phyloP scores from a whole-genome alignment of 2,797 vertebrate genomes.

The Masticophis lateralis region DNA sequence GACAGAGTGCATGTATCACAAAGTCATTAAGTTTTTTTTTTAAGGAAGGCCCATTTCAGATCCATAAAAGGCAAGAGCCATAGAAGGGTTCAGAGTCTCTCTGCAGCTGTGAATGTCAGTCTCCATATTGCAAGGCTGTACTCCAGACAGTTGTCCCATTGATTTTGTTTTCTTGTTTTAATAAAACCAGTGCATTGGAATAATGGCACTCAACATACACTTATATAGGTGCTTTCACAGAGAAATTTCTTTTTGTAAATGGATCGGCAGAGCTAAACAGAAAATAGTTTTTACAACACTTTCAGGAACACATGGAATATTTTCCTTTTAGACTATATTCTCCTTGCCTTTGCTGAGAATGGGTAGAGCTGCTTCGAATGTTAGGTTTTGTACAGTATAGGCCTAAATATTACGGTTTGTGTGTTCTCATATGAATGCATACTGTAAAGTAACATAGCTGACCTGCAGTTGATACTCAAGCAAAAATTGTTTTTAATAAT shows the following conservation, averaged over 20 bases:
- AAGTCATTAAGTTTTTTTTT: constrained; percentile 1
- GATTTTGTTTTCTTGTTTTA: background rate
- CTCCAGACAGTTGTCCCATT: background rate
- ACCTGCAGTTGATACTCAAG: background rate
- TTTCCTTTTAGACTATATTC: background rate
- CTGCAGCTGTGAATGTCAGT: constrained; percentile 73
- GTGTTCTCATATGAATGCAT: background rate
- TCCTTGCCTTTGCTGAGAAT: constrained; percentile 30
- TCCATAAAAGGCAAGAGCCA: constrained; percentile 69
- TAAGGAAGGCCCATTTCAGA: constrained; percentile 52
- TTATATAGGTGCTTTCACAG: constrained; percentile 10
- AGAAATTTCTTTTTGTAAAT: background rate
- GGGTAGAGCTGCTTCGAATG: background rate
- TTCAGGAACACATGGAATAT: constrained; percentile 48
- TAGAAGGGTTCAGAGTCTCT: constrained; percentile 41
- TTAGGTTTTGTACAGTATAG: constrained; percentile 1
- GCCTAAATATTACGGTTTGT: constrained; percentile 17
- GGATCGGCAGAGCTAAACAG: background rate
- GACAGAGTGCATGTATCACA: constrained; percentile 6
- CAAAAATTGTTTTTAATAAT: background rate
- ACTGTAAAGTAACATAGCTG: background rate
- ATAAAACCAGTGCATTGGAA: background rate
- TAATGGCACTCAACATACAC: background rate
- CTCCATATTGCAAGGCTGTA: constrained; percentile 4
- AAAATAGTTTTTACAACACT: constrained; percentile 40